These are phyloP conservation scores for Channa maculata DNA, from an alignment of 2,113 vertebrate genomes.

Conservation along the genomic window DNA sequence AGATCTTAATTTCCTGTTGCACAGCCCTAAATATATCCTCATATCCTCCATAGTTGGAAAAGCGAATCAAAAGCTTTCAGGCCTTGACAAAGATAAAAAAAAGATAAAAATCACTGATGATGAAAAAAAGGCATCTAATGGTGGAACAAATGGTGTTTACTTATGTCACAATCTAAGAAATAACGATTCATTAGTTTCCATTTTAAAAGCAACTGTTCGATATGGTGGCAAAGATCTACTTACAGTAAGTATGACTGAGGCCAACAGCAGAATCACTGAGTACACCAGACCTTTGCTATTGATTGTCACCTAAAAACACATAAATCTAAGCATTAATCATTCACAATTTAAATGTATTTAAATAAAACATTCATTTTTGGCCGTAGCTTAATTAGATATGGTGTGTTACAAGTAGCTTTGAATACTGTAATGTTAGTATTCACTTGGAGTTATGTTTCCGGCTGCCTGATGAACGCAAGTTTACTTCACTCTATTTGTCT, in stretches of 20 bases:
- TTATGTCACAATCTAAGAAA: conserved; percentile 4
- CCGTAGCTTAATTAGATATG: too few relatives aligned
- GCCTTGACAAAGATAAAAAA: neutral
- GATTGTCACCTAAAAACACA: conserved; percentile 80
- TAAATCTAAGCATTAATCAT: too few relatives aligned
- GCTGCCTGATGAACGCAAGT: too few relatives aligned
- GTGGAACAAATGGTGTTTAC: neutral
- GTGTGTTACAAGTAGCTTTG: too few relatives aligned
- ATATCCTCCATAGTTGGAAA: neutral
- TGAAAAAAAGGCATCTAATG: conserved; percentile 5
- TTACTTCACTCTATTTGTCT: too few relatives aligned
- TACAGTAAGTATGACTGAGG: conserved; percentile 84
- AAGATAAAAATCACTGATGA: neutral
- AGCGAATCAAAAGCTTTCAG: neutral
- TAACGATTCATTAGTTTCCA: neutral
- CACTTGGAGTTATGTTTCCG: too few relatives aligned
- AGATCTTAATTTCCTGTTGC: conserved; percentile 15
- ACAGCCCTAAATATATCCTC: neutral
- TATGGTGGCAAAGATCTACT: conserved; percentile 52
- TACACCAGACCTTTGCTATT: conserved; percentile 86
- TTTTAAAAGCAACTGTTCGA: too few relatives aligned
- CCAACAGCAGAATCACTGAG: conserved; percentile 84
- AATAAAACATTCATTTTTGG: too few relatives aligned
- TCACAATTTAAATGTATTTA: too few relatives aligned
- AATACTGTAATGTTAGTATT: too few relatives aligned